These are phyloP conservation scores for Drosophila navojoa DNA, from an alignment of 1,140 invertebrate species.

Conservation along the genomic window DNA sequence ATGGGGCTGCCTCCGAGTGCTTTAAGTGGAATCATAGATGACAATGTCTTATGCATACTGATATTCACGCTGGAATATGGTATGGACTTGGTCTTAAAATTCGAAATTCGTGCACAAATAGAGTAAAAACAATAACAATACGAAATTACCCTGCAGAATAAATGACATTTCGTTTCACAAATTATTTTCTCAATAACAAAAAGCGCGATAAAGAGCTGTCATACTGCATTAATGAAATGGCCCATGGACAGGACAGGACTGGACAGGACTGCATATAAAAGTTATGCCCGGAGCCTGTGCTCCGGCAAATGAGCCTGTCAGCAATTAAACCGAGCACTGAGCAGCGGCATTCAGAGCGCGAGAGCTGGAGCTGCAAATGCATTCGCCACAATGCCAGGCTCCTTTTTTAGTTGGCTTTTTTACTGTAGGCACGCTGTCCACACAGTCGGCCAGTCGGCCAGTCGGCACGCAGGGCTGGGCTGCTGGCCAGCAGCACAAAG, in stretches of 20 bases:
- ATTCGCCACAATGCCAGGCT: constrained; percentile 49
- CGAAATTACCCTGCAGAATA: not conserved
- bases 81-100: not conserved
- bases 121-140: not conserved
- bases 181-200: constrained; percentile 1
- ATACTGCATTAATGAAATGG: constrained; percentile 58
- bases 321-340: constrained; percentile 41
- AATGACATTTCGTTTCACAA: constrained; percentile 7
- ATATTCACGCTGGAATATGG: constrained; percentile 3
- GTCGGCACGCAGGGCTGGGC: not conserved
- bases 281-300: constrained; percentile 22
- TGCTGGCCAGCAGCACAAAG: constrained; percentile 59
- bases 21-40: not conserved
- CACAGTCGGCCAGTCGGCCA: not conserved
- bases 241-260: constrained; percentile 40
- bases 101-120: no score
- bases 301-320: constrained; percentile 46
- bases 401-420: constrained; percentile 32
- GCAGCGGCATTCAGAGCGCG: constrained; percentile 48
- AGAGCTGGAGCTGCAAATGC: constrained; percentile 53
- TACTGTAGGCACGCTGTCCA: constrained; percentile 19
- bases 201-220: constrained; percentile 21
- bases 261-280: constrained; percentile 32
- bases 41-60: not conserved
- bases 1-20: not conserved